These are phyloP conservation scores for Brachypodius melanocephalos DNA, from an alignment of 2,113 vertebrate genomes.

Conservation along the genomic window DNA sequence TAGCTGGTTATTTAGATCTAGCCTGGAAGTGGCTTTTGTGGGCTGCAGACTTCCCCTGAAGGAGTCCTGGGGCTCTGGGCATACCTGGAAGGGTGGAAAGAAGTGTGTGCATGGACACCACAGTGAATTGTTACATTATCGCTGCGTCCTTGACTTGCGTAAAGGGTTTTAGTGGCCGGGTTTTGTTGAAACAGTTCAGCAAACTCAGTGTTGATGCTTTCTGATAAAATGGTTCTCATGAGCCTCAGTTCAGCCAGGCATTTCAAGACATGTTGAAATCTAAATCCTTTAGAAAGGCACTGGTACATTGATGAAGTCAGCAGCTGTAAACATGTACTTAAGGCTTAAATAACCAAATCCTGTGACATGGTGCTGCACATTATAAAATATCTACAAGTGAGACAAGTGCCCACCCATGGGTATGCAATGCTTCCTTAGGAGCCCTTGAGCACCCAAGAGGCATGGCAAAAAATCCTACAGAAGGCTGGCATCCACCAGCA, in stretches of 20 bases:
- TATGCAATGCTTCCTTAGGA: not conserved
- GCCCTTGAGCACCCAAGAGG: not conserved
- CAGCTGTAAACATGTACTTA: not conserved
- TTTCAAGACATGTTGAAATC: not conserved
- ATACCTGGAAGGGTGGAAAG: not conserved
- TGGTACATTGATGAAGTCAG: not conserved
- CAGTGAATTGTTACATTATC: not conserved
- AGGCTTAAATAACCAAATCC: not conserved
- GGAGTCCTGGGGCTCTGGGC: not conserved
- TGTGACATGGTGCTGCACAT: accelerated
- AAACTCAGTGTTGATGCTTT: not conserved
- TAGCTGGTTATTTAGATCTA: not conserved
- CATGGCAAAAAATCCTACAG: not conserved
- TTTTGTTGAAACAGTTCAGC: not conserved
- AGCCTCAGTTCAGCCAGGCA: not conserved
- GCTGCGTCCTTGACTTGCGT: accelerated
- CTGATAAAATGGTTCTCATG: not conserved
- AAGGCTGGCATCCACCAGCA: not conserved
- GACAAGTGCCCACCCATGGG: not conserved
- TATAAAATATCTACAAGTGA: not conserved
- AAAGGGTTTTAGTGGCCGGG: not conserved
- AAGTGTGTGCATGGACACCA: not conserved
- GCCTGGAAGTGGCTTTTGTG: not conserved
- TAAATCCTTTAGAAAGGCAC: not conserved
- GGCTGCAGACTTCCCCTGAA: not conserved